phyloP scores from a whole-genome alignment of 1,140 invertebrate species.

The Zaprionus ornatus region DNA sequence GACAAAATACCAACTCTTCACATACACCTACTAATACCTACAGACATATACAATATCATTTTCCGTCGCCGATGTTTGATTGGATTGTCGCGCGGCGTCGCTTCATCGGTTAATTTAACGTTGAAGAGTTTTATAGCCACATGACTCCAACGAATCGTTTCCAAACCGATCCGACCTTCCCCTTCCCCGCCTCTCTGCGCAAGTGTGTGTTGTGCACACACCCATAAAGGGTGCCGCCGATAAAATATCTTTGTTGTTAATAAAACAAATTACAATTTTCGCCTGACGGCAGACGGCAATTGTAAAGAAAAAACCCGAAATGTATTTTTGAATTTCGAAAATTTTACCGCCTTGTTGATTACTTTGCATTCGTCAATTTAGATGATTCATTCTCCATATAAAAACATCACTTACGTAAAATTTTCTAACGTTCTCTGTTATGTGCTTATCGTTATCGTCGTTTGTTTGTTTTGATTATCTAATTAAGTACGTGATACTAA shows the following conservation, averaged over 20 bases:
- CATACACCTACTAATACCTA: conserved; percentile 26
- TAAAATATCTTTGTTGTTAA: conserved; percentile 80
- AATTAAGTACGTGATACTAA: not conserved
- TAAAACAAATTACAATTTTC: conserved; percentile 70
- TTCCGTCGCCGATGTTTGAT: conserved; percentile 50
- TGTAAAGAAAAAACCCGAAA: conserved; percentile 21
- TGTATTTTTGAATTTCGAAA: conserved; percentile 49
- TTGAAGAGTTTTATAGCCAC: conserved; percentile 70
- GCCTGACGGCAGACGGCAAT: conserved; percentile 1
- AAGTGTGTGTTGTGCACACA: conserved; percentile 64
- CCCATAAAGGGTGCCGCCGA: conserved; percentile 70
- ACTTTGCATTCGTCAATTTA: not conserved
- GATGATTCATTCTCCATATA: conserved; percentile 5
- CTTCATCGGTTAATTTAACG: conserved; percentile 68
- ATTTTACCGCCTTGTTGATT: not conserved
- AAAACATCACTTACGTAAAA: not conserved
- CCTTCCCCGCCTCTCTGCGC: conserved; percentile 7
- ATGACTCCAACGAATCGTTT: conserved; percentile 37
- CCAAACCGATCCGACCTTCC: conserved; percentile 16
- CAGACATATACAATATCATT: conserved; percentile 23
- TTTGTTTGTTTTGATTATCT: conserved; percentile 47
- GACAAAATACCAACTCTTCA: conserved; percentile 1
- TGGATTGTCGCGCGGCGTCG: conserved; percentile 56
- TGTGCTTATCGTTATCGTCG: not conserved
- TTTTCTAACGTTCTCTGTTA: not conserved